Evolutionary conservation across 2,113 vertebrate genomes (phyloP), one percentile per base, ranked within the genome.

Genomic region (Myotis davidii): DNA sequence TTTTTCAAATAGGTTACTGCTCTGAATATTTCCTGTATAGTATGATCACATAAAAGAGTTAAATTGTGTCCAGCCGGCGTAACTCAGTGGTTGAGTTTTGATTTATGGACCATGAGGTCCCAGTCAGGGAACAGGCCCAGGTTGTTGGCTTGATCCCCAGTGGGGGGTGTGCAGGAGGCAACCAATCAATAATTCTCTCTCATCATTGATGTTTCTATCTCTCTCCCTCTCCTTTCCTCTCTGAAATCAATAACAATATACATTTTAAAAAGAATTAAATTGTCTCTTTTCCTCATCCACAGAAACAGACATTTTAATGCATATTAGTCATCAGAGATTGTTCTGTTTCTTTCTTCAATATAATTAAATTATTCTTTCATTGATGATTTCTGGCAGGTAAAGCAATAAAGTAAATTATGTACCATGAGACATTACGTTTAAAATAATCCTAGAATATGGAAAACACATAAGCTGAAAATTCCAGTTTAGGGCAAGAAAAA

Each of bases 1-100:
- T 52, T 93, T 95, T 88, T 69, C 73, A 85, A 84, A 86, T 52
- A 72, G 39, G 34, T 88, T 85, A 67, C 27, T 88, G 70, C 90
- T 74, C 48, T 86, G 9, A 78, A 67, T 42, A 45, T 67, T 85
- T 89, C 45, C 20, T 73, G 1, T 42, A 5, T 77, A 65, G 7
- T 39, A 65, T 90, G 54, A n/a, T 34, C 50, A 79, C 50, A 29
- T 54, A 78, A 59, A 94, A 94, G 11, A 56, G 27, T 16, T 34
- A 56, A 32, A 70, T 42, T 93, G 42, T 78, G 54, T 20, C 2
- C 54, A 56, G 20, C 20, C 3, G 21, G 54, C 2, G 2, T 56
- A 56, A 23, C 21, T 56, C 8, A 21, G 8, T 56, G 54, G 20
- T 56, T 56, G 54, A 56, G 54, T 21, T 23, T 23, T 8, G 3